These are phyloP conservation scores for Drosophila pseudoobscura DNA, from an alignment of 1,140 invertebrate species.

Conservation along the genomic window DNA sequence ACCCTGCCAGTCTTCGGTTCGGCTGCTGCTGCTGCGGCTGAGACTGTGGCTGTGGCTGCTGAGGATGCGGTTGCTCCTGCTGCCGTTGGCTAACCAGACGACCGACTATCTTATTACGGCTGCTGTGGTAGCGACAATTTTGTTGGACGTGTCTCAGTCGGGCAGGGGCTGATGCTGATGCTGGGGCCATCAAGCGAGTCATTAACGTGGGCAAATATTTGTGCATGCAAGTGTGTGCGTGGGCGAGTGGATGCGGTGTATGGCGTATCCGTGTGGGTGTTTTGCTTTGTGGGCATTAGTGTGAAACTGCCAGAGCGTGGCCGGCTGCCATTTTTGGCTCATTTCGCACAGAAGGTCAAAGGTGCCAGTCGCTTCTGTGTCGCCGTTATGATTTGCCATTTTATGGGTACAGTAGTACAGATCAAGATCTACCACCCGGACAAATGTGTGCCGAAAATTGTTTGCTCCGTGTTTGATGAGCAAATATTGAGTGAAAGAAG, in stretches of 20 bases:
- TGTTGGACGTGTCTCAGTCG: conserved; percentile 15
- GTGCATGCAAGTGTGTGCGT: conserved; percentile 24
- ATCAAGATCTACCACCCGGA: conserved; percentile 14
- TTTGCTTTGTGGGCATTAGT: conserved; percentile 50
- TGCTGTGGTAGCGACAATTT: conserved; percentile 1
- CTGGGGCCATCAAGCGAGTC: conserved; percentile 54
- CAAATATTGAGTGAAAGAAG: conserved; percentile 48
- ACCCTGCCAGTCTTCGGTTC: neutral
- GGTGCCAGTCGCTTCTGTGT: conserved; percentile 30
- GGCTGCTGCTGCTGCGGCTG: conserved; percentile 6
- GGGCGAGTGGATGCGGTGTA: conserved; percentile 8
- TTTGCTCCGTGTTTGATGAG: conserved; percentile 27
- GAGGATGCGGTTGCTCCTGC: neutral
- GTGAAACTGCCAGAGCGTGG: conserved; percentile 60
- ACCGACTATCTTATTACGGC: conserved; percentile 15
- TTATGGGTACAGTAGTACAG: conserved; percentile 19
- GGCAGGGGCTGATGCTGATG: neutral
- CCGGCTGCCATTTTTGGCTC: conserved; percentile 57
- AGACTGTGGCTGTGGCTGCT: conserved; percentile 1
- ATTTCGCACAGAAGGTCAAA: conserved; percentile 62
- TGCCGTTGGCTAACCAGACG: conserved; percentile 1
- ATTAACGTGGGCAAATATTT: conserved; percentile 77
- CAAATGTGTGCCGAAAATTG: conserved; percentile 38
- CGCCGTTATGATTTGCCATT: conserved; percentile 36
- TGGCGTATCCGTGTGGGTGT: conserved; percentile 7